Base-by-base conservation (phyloP, 1,140 invertebrate genomes). In the Subanguina moxae region DNA sequence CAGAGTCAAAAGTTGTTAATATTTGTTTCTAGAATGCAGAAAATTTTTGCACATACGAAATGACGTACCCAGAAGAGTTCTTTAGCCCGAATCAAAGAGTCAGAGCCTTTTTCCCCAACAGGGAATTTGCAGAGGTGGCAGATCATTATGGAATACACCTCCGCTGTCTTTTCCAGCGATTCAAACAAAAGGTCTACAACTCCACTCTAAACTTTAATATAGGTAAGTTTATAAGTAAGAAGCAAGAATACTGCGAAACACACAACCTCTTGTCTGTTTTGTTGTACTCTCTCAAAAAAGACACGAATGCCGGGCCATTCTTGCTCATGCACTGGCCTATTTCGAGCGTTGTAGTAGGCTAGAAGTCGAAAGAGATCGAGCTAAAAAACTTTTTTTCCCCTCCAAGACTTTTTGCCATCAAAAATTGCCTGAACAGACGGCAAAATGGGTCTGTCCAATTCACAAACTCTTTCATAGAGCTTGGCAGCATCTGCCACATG, bases 281-380 rank as follows among this genome's bases (percentile, higher is more conserved):
- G n/a, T 28, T 46, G 11, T 1, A 7, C 43, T 32, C 27, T 23
- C 17, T 57, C 30, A 45, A 30, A 71, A 58, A 72, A 75, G 62
- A 43, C 63, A 27, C 75, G 56, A 15, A 76, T 62, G 27, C 74
- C 72, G 28, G 58, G 70, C 75, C 75, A 78, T 62, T 76, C 76
- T 43, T 75, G 52, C 32, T 76, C 75, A 0, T 38, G n/a, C 5
- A 74, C 57, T 19, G 75, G 75, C 11, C 66, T 23, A 64, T 78
- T 45, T 58, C 75, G 27, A 17, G 32, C 72, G 59, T 78, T 76
- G 27, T 76, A 76, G 57, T 72, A 76, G 19, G 43, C 70, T 32
- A 58, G 32, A 19, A 78, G 30, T 42, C 57, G 32, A 61, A 76
- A 76, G 7, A 76, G 21, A 1, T 68, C 46, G 17, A 45, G 30